These are phyloP conservation scores for Addax nasomaculatus DNA, from an alignment of 2,113 vertebrate genomes.

Conservation along the genomic window DNA sequence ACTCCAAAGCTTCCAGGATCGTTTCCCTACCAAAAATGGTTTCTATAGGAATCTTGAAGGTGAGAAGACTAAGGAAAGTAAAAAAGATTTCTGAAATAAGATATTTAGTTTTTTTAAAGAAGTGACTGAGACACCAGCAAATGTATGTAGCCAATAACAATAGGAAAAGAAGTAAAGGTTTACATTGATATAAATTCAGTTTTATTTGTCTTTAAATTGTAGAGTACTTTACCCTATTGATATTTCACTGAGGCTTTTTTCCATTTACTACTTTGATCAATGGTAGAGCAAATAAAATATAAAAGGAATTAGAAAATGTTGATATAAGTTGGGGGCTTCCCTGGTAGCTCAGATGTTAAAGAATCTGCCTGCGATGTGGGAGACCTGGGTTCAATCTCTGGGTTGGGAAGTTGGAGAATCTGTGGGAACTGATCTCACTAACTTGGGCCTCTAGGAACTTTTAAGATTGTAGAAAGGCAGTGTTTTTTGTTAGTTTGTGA, in stretches of 20 bases:
- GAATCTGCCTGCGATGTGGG: accelerated
- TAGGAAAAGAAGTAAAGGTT: not conserved
- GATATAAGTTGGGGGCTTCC: not conserved
- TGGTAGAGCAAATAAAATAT: not conserved
- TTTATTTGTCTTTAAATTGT: not conserved
- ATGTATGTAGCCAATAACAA: not conserved
- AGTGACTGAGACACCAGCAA: not conserved
- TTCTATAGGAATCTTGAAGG: not conserved
- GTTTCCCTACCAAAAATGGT: not conserved
- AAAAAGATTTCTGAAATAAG: not conserved
- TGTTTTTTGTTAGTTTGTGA: not conserved
- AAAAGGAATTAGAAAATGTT: not conserved
- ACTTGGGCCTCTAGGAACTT: not conserved
- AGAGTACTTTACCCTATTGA: not conserved
- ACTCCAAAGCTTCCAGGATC: not conserved
- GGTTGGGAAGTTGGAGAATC: not conserved
- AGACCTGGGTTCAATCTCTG: not conserved
- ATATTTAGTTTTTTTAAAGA: not conserved
- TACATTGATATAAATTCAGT: not conserved
- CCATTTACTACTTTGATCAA: not conserved
- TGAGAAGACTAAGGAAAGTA: not conserved
- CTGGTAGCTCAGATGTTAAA: not conserved
- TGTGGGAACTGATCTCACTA: not conserved
- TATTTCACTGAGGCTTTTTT: not conserved
- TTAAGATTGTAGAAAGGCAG: not conserved